These are phyloP conservation scores for Acleris laterana DNA, from an alignment of 2,888 invertebrate genomes.

Conservation along the genomic window DNA sequence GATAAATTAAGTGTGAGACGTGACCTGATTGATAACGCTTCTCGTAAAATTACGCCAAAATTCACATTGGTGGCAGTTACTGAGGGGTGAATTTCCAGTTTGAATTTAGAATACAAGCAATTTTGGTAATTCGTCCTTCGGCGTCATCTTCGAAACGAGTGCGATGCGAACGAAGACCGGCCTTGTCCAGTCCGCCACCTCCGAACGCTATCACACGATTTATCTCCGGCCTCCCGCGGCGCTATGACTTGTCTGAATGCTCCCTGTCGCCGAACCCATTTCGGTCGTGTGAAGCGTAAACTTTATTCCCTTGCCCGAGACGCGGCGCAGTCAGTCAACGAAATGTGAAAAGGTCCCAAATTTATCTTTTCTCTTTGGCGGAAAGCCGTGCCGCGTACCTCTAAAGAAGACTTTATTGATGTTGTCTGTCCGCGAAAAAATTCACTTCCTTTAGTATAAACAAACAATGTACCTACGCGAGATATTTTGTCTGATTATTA, in stretches of 20 bases:
- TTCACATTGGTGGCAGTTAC: not conserved
- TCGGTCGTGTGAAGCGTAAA: constrained; percentile 44
- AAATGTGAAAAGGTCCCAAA: constrained; percentile 50
- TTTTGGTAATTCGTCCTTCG: too few species aligned
- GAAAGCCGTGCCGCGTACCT: constrained; percentile 38
- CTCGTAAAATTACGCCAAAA: constrained; percentile 25
- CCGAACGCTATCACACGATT: constrained; percentile 54
- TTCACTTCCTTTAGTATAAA: constrained; percentile 3
- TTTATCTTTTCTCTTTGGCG: constrained; percentile 41
- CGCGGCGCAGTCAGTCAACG: constrained; percentile 47
- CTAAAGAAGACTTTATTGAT: constrained; percentile 44
- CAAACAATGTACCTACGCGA: too few species aligned
- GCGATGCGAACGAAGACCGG: constrained; percentile 21
- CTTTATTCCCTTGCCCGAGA: constrained; percentile 43
- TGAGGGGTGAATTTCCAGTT: not conserved
- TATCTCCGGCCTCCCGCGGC: constrained; percentile 50
- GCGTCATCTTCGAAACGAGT: too few species aligned
- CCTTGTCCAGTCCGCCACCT: constrained; percentile 47
- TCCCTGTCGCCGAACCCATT: constrained; percentile 50
- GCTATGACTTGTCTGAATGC: constrained; percentile 53
- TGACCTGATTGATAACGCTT: constrained; percentile 45
- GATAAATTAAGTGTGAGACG: constrained; percentile 46
- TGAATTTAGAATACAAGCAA: too few species aligned
- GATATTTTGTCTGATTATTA: too few species aligned
- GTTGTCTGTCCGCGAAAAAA: constrained; percentile 39